Percentiles rank a stretch among this genome's conserved stretches.
Conservation (phyloP, 2,888 invertebrate genomes). For the Caenorhabditis macrosperma region DNA sequence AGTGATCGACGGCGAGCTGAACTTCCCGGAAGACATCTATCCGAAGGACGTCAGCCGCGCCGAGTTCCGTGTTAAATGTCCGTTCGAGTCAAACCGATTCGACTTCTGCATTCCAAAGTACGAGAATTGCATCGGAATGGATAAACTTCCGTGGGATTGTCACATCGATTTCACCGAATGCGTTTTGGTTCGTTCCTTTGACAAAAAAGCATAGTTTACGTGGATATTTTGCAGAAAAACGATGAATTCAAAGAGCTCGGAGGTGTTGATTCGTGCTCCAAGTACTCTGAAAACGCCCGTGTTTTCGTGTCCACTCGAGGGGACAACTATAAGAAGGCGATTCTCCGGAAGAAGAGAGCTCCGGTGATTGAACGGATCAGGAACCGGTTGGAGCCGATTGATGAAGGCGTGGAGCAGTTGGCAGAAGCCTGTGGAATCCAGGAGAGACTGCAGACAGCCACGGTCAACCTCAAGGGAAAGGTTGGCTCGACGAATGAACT, state of each 20-base stretch:
- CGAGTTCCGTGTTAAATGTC: not conserved
- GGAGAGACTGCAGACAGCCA: not conserved
- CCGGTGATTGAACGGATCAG: not conserved
- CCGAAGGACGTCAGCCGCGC: not conserved
- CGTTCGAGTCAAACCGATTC: not conserved
- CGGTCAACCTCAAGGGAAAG: not conserved
- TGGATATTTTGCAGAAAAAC: not conserved
- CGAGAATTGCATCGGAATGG: conserved; percentile 1
- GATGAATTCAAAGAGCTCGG: not conserved
- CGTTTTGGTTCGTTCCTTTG: not conserved
- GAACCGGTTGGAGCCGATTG: not conserved
- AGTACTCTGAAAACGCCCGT: not conserved
- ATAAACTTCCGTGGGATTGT: not conserved
- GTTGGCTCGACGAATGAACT: not conserved
- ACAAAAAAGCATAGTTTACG: not conserved
- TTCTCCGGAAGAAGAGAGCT: not conserved
- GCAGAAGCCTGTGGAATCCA: conserved; percentile 3
- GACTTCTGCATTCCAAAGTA: not conserved
- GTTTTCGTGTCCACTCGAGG: not conserved
- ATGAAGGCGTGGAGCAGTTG: not conserved
- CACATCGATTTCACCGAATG: not conserved
- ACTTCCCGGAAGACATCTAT: not conserved
- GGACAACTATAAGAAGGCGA: not conserved
- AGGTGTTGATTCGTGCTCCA: not conserved
- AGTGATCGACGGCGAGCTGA: not conserved